Evolutionary conservation across 1,140 invertebrate species (phyloP), one percentile per base, ranked within the genome.

Genomic region (Phthorimaea operculella): DNA sequence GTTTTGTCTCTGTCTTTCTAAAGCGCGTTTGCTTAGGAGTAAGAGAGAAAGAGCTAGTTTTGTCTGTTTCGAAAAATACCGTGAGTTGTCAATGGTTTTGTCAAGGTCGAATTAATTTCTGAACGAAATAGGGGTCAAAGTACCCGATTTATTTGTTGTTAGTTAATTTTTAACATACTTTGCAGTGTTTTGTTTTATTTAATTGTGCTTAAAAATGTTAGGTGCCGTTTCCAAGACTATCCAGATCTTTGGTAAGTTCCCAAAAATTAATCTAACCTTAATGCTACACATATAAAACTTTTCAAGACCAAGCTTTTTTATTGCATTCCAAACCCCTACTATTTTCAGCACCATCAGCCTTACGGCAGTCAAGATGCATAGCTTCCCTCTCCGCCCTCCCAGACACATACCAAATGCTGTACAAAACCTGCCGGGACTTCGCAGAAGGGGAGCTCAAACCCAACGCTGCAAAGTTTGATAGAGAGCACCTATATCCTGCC

Each of bases 351-450:
- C 66, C 65, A 28, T 51, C 62, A 58, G 56, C 56, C 33, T 51
- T 59, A 16, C 62, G 66, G 34, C 72, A 70, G 42, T 59, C 74
- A 34, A 79, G 89, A 71, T 72, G 78, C 33, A 93, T 94, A 61
- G 90, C 90, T 33, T 91, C 89, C 0, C 64, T 94, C 12, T 85
- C 90, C 10, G 86, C 90, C 0, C 80, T 98, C n/a, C 89, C 96
- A 7, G 96, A 99, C 58, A 97, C 94, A 0, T 94, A 98, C 84
- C 91, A 95, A 72, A 95, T 98, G 92, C 83, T 99, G 0, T 89
- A 93, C 56, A 94, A 98, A 79, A 98, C 96, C 17, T 96, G 95
- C 76, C 86, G 92, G 59, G 95, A 97, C 76, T 98, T 98, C 86
- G 94, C 94, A 10, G 94, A 98, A 70, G 90, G 89, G 34, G 96